Base-by-base conservation (phyloP, 2,113 vertebrate genomes). In the Heterotilapia buettikoferi region DNA sequence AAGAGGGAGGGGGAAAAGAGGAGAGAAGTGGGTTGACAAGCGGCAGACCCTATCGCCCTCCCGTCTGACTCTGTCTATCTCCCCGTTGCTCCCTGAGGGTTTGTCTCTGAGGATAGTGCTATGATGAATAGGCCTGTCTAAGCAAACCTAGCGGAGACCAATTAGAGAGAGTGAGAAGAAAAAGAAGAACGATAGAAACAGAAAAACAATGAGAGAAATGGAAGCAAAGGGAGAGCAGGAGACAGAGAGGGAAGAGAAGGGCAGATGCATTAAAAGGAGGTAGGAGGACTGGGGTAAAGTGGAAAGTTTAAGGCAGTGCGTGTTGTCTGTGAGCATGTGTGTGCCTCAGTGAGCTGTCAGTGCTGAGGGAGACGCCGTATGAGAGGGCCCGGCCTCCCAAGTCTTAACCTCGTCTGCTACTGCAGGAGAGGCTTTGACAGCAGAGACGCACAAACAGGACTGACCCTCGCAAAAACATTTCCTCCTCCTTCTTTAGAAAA, bases 101-200 rank as follows among this genome's bases (percentile, higher is more conserved):
- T 97, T 97, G 96, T 97, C 98, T 97, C 97, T 96, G 97, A 97
- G 97, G 97, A 97, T 96, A 96, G 97, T 97, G 97, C 98, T 97
- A 99, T 99, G 98, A 99, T 99, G 98, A 99, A 99, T 99, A 98
- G 98, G 98, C 98, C 98, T 99, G 98, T 99, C 98, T 95, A 96
- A 97, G 97, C 97, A 98, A 98, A 98, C 98, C 98, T 98, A 98
- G 98, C 96, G 94, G 97, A 98, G 98, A 97, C 98, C 98, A 99
- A 99, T 99, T 99, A 99, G 94, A 98, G 98, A 95, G 97, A 96
- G 96, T 96, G 97, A 59, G 47, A 86, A 88, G 61, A 84, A 84
- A 88, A 59, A 76, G 50, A 85, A 61, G 84, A 84, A 80, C 85
- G 85, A 84, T 26, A 86, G 83, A 84, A 86, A 91, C 6, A 87